Evolutionary conservation across 2,113 vertebrate genomes (phyloP).

Genomic region (Neomonachus schauinslandi): DNA sequence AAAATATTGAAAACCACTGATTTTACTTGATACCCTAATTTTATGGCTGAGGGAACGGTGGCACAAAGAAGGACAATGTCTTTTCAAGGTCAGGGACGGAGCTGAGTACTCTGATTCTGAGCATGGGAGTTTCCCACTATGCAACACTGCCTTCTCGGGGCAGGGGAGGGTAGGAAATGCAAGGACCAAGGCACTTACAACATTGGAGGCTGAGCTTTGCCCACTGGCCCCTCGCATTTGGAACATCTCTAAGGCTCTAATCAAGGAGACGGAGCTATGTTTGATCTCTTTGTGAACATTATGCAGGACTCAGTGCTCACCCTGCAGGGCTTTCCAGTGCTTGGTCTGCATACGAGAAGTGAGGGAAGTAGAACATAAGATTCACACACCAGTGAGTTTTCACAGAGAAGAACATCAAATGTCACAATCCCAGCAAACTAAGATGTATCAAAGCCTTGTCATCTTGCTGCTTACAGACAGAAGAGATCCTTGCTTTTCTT

Average conservation of each 20-base stretch:
- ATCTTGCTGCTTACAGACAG: neutral
- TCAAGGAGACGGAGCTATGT: neutral
- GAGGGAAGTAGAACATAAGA: conserved; percentile 50
- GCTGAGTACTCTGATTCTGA: neutral
- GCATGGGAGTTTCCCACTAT: neutral
- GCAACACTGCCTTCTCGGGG: neutral
- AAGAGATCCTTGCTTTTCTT: neutral
- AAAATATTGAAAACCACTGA: neutral
- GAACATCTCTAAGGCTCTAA: neutral
- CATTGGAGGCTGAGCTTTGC: neutral
- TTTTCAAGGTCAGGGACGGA: neutral
- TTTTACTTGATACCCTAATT: neutral
- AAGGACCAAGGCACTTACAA: neutral
- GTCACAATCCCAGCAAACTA: conserved; percentile 28
- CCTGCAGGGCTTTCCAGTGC: neutral
- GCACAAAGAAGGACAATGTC: neutral
- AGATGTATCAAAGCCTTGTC: neutral
- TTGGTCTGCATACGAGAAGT: neutral
- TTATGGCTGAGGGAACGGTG: neutral
- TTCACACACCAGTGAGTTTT: conserved; percentile 65
- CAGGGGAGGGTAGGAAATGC: neutral
- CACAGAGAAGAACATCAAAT: conserved; percentile 38
- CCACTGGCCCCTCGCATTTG: neutral
- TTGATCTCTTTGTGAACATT: neutral
- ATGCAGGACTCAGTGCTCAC: neutral